Conservation (phyloP, 2,888 invertebrate genomes). For the Mesorhabditis belari region DNA sequence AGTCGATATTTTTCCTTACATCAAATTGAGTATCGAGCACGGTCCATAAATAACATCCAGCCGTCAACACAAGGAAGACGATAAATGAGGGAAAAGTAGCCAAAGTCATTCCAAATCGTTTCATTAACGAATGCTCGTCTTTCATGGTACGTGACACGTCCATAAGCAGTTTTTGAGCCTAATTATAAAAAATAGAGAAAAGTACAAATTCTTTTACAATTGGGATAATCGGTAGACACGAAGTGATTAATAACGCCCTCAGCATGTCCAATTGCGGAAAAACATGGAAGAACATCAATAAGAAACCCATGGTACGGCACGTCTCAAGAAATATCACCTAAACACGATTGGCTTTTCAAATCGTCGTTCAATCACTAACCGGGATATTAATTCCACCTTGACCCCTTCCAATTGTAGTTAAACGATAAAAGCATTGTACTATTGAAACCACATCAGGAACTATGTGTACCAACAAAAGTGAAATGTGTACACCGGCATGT, state of each 20-base stretch:
- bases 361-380: neutral
- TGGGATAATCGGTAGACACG: conserved; percentile 21
- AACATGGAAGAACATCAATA: conserved; percentile 25
- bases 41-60: conserved; percentile 23
- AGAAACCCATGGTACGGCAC: conserved; percentile 33
- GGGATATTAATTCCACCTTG: conserved; percentile 11
- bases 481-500: conserved; percentile 23
- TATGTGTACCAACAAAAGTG: conserved; percentile 38
- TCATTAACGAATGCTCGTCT: neutral
- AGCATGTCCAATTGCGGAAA: conserved; percentile 29
- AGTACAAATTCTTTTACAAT: conserved; percentile 1
- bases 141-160: neutral
- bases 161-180: neutral
- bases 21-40: conserved; percentile 19
- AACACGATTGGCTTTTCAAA: neutral
- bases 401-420: conserved; percentile 15
- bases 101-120: neutral
- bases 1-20: too few species aligned
- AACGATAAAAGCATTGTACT: conserved; percentile 19
- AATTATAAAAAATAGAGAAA: neutral
- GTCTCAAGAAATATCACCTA: conserved; percentile 38
- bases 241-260: conserved; percentile 16
- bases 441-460: conserved; percentile 37
- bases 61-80: conserved; percentile 17
- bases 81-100: conserved; percentile 1